Percentiles rank a stretch among this genome's conserved stretches.
Conservation (phyloP, 2,113 vertebrate species). For the Uropsilus gracilis region DNA sequence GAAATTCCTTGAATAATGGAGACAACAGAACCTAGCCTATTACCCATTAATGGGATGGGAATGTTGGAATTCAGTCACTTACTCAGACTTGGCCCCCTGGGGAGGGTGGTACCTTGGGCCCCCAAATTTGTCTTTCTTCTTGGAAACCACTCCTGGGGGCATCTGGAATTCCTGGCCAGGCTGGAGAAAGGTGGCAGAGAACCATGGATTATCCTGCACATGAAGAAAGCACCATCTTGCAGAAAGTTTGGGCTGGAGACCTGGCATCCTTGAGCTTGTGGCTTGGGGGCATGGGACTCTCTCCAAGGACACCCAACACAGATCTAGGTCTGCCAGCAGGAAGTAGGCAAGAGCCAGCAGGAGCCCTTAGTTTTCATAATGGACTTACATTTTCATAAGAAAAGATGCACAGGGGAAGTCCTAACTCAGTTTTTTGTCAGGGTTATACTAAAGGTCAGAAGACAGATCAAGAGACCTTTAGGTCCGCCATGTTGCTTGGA, state of each 20-base stretch:
- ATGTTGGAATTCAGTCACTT: constrained; percentile 44
- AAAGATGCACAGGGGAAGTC: background rate
- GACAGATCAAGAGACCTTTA: no score
- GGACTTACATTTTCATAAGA: background rate
- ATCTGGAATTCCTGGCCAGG: constrained; percentile 40
- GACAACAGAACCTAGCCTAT: constrained; percentile 70
- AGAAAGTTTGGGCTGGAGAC: background rate
- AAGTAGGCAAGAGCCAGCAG: background rate
- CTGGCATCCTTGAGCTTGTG: background rate
- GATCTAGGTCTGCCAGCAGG: background rate
- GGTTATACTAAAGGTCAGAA: background rate
- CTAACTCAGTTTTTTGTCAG: background rate
- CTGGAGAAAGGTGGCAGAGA: background rate
- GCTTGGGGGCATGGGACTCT: background rate
- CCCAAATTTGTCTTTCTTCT: background rate
- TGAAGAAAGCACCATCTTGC: background rate
- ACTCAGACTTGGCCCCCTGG: background rate
- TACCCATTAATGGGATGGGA: constrained; percentile 65
- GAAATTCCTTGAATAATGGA: constrained; percentile 74
- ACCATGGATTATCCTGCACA: background rate
- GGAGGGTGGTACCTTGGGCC: background rate
- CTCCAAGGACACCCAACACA: background rate
- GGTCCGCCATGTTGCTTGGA: no score
- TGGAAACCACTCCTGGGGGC: background rate
- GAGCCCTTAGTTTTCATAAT: background rate